Evolutionary conservation across 2,113 vertebrate species (phyloP), one percentile per base, ranked within the genome.

Genomic region (Caracal caracal): DNA sequence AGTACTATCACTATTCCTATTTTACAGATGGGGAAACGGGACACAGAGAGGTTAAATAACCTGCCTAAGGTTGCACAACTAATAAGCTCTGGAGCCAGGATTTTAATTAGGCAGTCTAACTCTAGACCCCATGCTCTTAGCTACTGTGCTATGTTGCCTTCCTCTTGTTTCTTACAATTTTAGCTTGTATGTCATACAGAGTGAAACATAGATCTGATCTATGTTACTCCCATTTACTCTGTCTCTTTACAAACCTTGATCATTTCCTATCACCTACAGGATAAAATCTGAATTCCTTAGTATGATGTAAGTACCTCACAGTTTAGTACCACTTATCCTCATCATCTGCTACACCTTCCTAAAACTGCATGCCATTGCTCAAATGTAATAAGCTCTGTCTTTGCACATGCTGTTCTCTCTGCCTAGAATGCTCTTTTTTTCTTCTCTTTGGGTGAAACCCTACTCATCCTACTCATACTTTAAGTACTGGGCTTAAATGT

Each of bases 201-300:
- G n/a, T 47, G 79, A 63, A 80, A 84, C 15, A 49, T n/a, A 75
- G 87, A 33, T 85, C 19, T 94, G 56, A 68, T 97, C 65, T 90
- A 19, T 81, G 28, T 90, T 79, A 63, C 15, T 78, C 26, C 6
- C 26, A 30, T 70, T 61, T 92, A n/a, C 40, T 22, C 12, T 4
- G 20, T 59, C 65, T 33, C 30, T 84, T 79, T 80, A 82, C 78
- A 96, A 84, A 80, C 70, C 30, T 70, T 43, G 24, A 59, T 87
- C 85, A 40, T 90, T 87, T 66, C 5, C 35, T 24, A 19, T 93
- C 20, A 49, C 66, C 80, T 95, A 65, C 30, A 73, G 43, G 47
- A 73, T 73, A 66, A 91, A 82, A 88, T 84, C 43, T 88, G 70
- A 95, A 90, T 89, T 95, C 49, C 12, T 68, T 78, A 92, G 84